Evolutionary conservation across 2,113 vertebrate genomes (phyloP), one percentile per base, ranked within the genome.

Genomic region (Peromyscus californicus): DNA sequence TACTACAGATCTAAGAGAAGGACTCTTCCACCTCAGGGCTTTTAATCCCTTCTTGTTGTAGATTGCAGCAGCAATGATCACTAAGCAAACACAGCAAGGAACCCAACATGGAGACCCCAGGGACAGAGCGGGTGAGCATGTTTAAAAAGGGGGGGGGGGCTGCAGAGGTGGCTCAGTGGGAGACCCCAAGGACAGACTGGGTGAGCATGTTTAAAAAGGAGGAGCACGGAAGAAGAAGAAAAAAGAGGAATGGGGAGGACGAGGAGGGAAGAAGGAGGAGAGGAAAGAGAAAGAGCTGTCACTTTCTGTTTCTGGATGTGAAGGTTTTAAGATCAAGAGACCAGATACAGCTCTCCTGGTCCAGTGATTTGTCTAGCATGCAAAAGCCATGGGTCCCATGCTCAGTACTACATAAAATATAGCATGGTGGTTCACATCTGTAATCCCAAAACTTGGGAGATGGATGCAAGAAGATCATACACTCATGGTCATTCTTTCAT

Each of bases 1-100:
- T 85, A 67, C 36, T 45, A 79, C 78, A 89, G 39, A 84, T 24
- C 90, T 63, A 85, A 93, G 42, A 96, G 39, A 70, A 95, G 82
- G 36, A 24, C 11, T 39, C 29, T 65, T 54, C 39, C 63, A 89
- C 33, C 11, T 54, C 70, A 11, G 1, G 3, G 45, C 72, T 39
- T 57, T 79, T 89, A 82, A 10, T 13, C 1, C 59, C 31, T 48
- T 75, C 22, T 13, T 29, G 39, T 13, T 65, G 21, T 10, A 80
- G 57, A 85, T 9, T 33, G 6, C 8, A 89, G 65, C 24, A 76
- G 63, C n/a, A n/a, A 75, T 80, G 16, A 85, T 39, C 67, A 57
- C 51, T 31, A 29, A 87, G 42, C 36, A 80, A 63, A 61, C 26
- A 78, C 48, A 15, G n/a, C 76, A 85, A 70, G 70, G 17, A 57